A percentile compares a stretch with the other conserved stretches of the same genome.
Conservation (phyloP, 2,797 vertebrate genomes). For the Melopsittacus undulatus region DNA sequence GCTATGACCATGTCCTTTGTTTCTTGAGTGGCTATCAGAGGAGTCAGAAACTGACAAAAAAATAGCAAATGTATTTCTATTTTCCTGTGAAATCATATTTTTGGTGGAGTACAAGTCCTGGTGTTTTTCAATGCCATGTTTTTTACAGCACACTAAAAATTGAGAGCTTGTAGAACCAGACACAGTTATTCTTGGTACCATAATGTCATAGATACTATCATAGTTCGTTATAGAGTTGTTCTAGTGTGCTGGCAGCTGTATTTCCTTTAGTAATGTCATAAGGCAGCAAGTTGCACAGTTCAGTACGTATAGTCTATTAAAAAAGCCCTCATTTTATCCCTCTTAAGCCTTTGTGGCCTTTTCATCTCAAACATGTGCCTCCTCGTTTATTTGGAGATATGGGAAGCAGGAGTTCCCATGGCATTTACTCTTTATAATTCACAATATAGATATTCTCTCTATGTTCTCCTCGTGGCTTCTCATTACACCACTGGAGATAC, state of each 20-base stretch:
- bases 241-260: not conserved
- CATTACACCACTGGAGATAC: slow-evolving; percentile 23
- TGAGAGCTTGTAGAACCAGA: not conserved
- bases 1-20: not conserved
- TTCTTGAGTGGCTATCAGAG: not conserved
- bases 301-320: not conserved
- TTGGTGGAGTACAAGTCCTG: not conserved
- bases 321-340: not conserved
- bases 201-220: not conserved
- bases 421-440: slow-evolving; percentile 24
- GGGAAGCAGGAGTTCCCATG: slow-evolving; percentile 29
- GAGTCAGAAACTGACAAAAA: not conserved
- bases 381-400: slow-evolving; percentile 26
- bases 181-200: not conserved
- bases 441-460: slow-evolving; percentile 8
- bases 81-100: not conserved
- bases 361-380: slow-evolving; percentile 28
- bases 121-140: not conserved
- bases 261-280: not conserved
- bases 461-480: slow-evolving; percentile 5
- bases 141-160: not conserved
- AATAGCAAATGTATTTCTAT: not conserved
- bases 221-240: not conserved
- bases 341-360: slow-evolving; percentile 27
- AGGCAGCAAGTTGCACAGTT: slow-evolving; percentile 8